Base-by-base conservation (phyloP, 2,888 invertebrate species). In the Ochropleura plecta region DNA sequence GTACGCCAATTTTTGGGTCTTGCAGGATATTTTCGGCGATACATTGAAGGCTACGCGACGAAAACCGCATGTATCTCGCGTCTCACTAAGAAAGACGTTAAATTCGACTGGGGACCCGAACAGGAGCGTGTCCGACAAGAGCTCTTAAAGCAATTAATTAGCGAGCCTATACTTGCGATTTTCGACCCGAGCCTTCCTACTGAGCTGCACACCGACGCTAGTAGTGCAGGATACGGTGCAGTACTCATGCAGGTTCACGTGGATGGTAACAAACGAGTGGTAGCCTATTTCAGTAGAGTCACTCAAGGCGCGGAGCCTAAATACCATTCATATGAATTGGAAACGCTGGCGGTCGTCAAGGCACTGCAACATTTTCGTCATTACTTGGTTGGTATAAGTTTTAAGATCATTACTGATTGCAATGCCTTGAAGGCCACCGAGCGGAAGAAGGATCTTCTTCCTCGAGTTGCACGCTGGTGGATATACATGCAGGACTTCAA, bases 391-490 rank as follows among this genome's bases (percentile, higher is more conserved):
- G 85, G 87, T 4, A 57, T 82, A 0, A 4, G 55, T 0, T 80
- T 80, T 42, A 63, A 20, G 16, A n/a, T 79, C 4, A 70, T 84
- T 6, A 76, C 79, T 0, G 79, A 79, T 14, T 76, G 79, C 44
- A 80, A 76, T 16, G 73, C 79, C 10, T 51, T 80, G 10, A 77
- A 77, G 20, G 53, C 80, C 42, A 74, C 76, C 0, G 60, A 71
- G 48, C 44, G 4, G n/a, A 86, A 86, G 62, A 66, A 57, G 6
- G 85, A 87, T 40, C n/a, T 87, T 0, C 63, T 79, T 0, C 85
- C 85, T 1, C 48, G 86, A 5, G 82, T 85, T 0, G 81, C 83
- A 30, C 60, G 85, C 0, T 85, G 84, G 85, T 86, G 84, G 85
- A 70, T 80, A 7, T 75, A 66, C 18, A 30, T 85, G 5, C 88